Conservation (phyloP, 2,888 invertebrate genomes). For the Sthenelais limicola region DNA sequence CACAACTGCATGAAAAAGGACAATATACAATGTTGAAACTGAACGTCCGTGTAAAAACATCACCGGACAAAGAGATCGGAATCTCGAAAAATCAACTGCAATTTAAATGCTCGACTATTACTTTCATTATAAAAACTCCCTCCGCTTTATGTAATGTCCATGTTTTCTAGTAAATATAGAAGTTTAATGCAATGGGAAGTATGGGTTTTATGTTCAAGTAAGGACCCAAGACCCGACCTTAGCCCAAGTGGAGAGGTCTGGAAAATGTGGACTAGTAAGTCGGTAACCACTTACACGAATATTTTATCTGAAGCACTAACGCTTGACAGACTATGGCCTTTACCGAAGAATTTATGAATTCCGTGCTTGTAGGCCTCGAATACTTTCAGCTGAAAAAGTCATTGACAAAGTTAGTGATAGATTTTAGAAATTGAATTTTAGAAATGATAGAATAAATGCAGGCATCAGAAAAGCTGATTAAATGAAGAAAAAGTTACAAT, state of each 20-base stretch:
- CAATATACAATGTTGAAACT: neutral
- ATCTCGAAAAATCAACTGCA: too few species aligned
- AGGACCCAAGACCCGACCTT: too few species aligned
- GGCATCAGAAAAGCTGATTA: neutral
- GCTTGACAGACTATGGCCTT: conserved; percentile 57
- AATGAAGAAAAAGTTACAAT: neutral
- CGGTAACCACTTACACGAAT: conserved; percentile 65
- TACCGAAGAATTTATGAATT: conserved; percentile 61
- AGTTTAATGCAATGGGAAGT: too few species aligned
- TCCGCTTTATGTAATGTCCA: too few species aligned
- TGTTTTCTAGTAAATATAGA: too few species aligned
- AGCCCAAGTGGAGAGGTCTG: too few species aligned
- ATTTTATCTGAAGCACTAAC: conserved; percentile 65
- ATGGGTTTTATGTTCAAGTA: too few species aligned
- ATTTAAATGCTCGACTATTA: too few species aligned
- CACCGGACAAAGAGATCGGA: too few species aligned
- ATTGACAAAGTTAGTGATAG: neutral
- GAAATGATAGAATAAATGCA: neutral
- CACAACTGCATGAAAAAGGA: conserved; percentile 61
- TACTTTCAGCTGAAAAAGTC: conserved; percentile 63
- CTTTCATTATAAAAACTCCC: too few species aligned
- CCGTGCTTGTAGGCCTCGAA: conserved; percentile 67
- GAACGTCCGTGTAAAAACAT: too few species aligned
- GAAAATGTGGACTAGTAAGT: neutral
- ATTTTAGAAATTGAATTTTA: neutral